These are phyloP conservation scores for Grantiella picta DNA, from an alignment of 2,113 vertebrate species.

Conservation along the genomic window DNA sequence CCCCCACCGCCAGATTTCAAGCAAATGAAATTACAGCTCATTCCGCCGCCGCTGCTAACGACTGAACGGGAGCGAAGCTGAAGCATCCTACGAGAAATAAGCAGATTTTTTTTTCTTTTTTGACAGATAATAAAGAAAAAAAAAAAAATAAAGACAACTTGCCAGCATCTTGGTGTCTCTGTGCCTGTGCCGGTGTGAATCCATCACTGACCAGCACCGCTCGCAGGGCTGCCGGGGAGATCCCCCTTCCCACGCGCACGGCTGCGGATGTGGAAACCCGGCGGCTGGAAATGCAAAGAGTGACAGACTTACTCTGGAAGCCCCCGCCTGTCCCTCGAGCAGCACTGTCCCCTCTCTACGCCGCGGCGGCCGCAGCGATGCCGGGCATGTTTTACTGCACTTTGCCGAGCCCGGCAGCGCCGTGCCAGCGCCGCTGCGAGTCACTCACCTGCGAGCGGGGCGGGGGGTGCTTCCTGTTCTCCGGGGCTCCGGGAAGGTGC, in stretches of 20 bases:
- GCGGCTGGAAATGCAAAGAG: constrained; percentile 26
- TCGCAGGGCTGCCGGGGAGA: not conserved
- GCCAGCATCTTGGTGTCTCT: not conserved
- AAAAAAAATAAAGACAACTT: not conserved
- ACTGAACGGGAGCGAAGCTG: not conserved
- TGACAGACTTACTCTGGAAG: constrained; percentile 41
- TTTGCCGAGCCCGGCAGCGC: constrained; percentile 16
- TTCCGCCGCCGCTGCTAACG: not conserved
- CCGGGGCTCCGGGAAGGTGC: not conserved
- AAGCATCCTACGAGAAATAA: not conserved
- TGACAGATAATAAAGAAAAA: not conserved
- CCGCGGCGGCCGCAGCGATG: not conserved
- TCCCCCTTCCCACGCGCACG: constrained; percentile 7
- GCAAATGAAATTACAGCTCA: not conserved
- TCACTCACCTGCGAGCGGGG: not conserved
- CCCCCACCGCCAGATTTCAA: not conserved
- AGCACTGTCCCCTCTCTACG: not conserved
- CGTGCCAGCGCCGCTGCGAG: not conserved
- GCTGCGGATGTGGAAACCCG: not conserved
- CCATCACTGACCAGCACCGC: not conserved
- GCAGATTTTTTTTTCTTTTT: not conserved
- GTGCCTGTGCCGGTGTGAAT: not conserved
- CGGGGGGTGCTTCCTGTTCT: not conserved
- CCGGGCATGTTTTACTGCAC: constrained; percentile 24
- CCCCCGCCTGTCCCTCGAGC: constrained; percentile 23